Base-by-base conservation (phyloP, 1,140 invertebrate species). In the Cydia fagiglandana region DNA sequence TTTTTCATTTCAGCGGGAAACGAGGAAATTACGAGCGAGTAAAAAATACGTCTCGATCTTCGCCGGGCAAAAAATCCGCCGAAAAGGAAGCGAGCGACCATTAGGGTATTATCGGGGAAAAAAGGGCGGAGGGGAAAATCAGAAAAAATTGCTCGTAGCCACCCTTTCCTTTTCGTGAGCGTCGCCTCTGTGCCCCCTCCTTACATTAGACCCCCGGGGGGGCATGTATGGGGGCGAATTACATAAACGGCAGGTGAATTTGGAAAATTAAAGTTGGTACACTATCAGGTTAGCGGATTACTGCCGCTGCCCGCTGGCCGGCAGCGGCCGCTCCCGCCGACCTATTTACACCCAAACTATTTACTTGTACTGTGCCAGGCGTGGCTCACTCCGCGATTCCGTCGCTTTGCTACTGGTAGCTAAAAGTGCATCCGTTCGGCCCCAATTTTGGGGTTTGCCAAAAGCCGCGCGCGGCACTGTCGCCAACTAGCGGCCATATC, bases 21-120 rank as follows among this genome's bases (percentile, higher is more conserved):
- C 86, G 86, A 86, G 88, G 83, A 88, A 91, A 91, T 92, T 92
- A 91, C 90, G 81, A 84, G 80, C 81, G 82, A 83, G 84, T 87
- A 92, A 91, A 91, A 92, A 92, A 91, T 87, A 89, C 86, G 86
- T 90, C 91, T 90, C 91, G 91, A 90, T 91, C 91, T 92, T 92
- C 83, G 84, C 81, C 82, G 81, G 83, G 84, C 81, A 88, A 90
- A 92, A 91, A 90, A 86, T 87, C 85, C 83, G 82, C 85, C 88
- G 87, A 91, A 92, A 92, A 91, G 91, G 91, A 92, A 92, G 89
- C 89, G 78, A 87, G 86, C 88, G 87, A 90, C 91, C 91, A 92
- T 92, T 92, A 92, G 88, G 88, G 91, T 92, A 92, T 92, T 91
- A 92, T 92, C 91, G 91, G 83, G 87, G 86, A 88, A 89, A 88